Conservation (phyloP, 2,797 vertebrate genomes). For the Helostoma temminkii region DNA sequence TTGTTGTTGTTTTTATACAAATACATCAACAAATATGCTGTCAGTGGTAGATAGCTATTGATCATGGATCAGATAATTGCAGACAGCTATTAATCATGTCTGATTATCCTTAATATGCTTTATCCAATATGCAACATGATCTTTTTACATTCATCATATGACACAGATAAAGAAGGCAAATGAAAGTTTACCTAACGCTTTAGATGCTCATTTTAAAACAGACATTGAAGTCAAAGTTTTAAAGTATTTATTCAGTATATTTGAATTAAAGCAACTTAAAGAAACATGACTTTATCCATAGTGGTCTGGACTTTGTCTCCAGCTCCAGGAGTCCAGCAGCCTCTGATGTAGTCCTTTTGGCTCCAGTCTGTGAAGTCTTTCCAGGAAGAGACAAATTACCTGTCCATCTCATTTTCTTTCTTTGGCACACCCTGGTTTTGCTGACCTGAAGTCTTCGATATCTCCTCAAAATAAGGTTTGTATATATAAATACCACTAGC, state of each 20-base stretch:
- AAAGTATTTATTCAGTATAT: conserved; percentile 55
- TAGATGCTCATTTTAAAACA: conserved; percentile 3
- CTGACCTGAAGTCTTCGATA: conserved; percentile 45
- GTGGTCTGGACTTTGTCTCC: conserved; percentile 9
- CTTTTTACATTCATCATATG: too few relatives aligned
- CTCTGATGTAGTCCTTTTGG: background rate
- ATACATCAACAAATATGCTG: too few relatives aligned
- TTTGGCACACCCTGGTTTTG: conserved; percentile 56
- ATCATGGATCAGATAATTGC: too few relatives aligned
- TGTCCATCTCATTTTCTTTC: conserved; percentile 45
- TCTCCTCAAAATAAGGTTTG: conserved; percentile 84
- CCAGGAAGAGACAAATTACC: conserved; percentile 8
- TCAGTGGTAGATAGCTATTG: too few relatives aligned
- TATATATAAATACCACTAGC: conserved; percentile 91
- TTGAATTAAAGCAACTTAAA: conserved; percentile 19
- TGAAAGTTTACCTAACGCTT: too few relatives aligned
- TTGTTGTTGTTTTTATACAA: too few relatives aligned
- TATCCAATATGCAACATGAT: too few relatives aligned
- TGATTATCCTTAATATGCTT: too few relatives aligned
- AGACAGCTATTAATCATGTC: too few relatives aligned
- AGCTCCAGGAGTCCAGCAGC: conserved; percentile 32
- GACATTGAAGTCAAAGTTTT: conserved; percentile 11
- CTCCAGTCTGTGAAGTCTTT: conserved; percentile 16
- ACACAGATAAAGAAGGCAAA: too few relatives aligned
- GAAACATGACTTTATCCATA: conserved; percentile 7